Evolutionary conservation across 2,888 invertebrate species (phyloP), one percentile per base, ranked within the genome.

Genomic region (Mesochorus sp.): DNA sequence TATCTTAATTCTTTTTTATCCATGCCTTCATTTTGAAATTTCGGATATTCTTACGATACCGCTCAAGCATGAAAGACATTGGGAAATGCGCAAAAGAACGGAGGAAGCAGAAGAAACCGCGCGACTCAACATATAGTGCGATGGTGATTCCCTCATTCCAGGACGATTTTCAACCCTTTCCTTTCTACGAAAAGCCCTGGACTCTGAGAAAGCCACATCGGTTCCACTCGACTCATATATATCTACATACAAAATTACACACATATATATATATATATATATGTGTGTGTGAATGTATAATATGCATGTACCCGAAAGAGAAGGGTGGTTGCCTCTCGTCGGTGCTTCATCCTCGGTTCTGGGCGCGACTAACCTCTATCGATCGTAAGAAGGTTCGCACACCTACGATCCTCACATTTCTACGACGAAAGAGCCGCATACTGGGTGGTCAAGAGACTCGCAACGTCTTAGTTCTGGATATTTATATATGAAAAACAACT

Each of bases 321-420:
- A 83, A 80, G 83, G 84, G 83, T 83, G 79, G 85, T 59, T 49
- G 26, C 59, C 61, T 28, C 70, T 74, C 68, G 70, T 80, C 83
- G 84, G 83, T 79, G 78, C 82, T 86, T 85, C 84, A 85, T 87
- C 84, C 87, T 85, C 85, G 86, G 87, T 85, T 84, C 88, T 86
- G 88, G 87, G 87, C 87, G 88, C 88, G 87, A 88, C 87, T 88
- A 88, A 88, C 87, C 88, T 88, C 86, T 88, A 88, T 88, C 85
- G 87, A 88, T 88, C 87, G 87, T 88, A 88, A 88, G 88, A 87
- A 88, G 87, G 83, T 86, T 86, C 85, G 82, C 85, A 87, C 87
- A 86, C 82, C 86, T 85, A 87, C 86, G 84, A 85, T 86, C 83
- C 86, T 85, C 84, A 84, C 85, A 83, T 84, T 86, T 86, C 80